A percentile compares a stretch with the other conserved stretches of the same genome.
These are phyloP conservation scores for Electrophaes corylata DNA, from an alignment of 2,888 invertebrate species.

Conservation along the genomic window DNA sequence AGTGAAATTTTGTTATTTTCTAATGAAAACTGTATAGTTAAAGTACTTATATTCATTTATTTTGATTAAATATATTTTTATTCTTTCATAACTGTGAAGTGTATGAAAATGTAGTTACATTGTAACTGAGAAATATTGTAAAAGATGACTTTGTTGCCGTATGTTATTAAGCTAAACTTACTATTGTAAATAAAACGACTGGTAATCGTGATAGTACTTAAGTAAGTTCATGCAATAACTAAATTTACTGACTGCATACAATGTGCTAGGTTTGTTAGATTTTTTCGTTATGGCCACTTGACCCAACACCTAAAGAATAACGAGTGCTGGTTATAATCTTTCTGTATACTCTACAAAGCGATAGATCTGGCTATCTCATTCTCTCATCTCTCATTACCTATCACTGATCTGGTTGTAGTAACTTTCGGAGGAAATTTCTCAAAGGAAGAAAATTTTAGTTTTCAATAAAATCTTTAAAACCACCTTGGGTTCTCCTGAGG, in stretches of 20 bases:
- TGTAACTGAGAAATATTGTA: conserved; percentile 24
- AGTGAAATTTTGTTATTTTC: conserved; percentile 61
- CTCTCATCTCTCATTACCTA: too few species aligned
- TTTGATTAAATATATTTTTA: conserved; percentile 54
- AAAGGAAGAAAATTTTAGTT: too few species aligned
- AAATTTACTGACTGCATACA: conserved; percentile 55
- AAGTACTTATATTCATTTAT: conserved; percentile 67
- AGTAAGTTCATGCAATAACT: conserved; percentile 55
- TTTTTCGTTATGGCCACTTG: conserved; percentile 17
- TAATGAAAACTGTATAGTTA: conserved; percentile 58
- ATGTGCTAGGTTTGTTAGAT: conserved; percentile 53
- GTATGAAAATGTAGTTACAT: conserved; percentile 18
- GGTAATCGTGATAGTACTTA: conserved; percentile 78
- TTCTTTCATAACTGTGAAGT: conserved; percentile 34
- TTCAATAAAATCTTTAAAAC: too few species aligned
- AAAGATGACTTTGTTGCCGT: conserved; percentile 26
- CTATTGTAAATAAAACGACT: conserved; percentile 61
- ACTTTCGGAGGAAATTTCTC: too few species aligned
- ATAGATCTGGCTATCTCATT: too few species aligned
- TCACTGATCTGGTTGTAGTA: too few species aligned
- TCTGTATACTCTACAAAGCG: too few species aligned
- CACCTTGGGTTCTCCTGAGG: neutral
- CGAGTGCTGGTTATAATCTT: too few species aligned
- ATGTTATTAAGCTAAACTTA: conserved; percentile 33
- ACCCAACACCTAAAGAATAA: neutral